Percentiles rank a stretch among this genome's conserved stretches.
phyloP scores from a whole-genome alignment of 2,113 vertebrate genomes.

The Equus przewalskii region DNA sequence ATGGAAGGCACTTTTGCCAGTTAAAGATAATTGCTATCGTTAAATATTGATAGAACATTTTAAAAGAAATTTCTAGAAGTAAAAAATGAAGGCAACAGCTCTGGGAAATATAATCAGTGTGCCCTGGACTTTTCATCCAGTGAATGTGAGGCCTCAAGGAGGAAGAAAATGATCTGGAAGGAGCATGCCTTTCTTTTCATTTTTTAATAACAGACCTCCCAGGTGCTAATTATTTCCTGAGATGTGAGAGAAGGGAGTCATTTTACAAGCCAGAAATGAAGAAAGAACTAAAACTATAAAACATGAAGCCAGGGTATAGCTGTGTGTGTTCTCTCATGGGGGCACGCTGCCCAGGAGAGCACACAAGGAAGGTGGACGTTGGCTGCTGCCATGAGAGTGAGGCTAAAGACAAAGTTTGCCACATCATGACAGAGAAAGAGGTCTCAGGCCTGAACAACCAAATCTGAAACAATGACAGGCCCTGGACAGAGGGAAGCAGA shows the following conservation, averaged over 20 bases:
- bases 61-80: constrained; percentile 34
- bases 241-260: not conserved
- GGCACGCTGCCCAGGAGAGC: not conserved
- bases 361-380: not conserved
- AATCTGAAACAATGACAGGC: not conserved
- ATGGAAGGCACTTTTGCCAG: constrained; percentile 70
- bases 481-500: not conserved
- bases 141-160: constrained; percentile 12
- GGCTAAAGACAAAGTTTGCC: not conserved
- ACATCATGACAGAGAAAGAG: not conserved
- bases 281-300: constrained; percentile 10
- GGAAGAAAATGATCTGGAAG: constrained; percentile 46
- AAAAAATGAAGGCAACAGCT: constrained; percentile 61
- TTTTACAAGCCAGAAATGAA: constrained; percentile 49
- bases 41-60: constrained; percentile 79
- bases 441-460: not conserved
- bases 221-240: not conserved
- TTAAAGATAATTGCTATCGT: constrained; percentile 80
- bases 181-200: not conserved
- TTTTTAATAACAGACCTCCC: not conserved
- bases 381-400: not conserved
- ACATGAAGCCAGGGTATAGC: not conserved
- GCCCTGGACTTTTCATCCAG: constrained; percentile 33
- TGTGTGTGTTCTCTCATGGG: not conserved
- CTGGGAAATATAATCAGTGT: constrained; percentile 58